Percentiles rank a stretch among this genome's conserved stretches.
Conservation (phyloP, 2,113 vertebrate genomes). For the Oncorhynchus nerka region DNA sequence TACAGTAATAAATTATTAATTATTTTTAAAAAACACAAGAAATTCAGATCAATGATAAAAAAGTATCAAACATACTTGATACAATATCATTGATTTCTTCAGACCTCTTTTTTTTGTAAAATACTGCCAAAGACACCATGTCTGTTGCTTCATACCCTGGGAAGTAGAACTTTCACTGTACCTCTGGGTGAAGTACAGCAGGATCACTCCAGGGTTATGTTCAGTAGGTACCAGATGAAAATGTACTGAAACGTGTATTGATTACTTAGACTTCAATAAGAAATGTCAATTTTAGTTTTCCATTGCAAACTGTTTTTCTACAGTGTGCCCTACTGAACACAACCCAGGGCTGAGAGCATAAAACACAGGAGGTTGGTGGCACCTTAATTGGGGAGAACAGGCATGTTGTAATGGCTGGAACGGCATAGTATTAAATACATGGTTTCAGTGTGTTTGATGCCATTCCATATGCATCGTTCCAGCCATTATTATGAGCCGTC, state of each 20-base stretch:
- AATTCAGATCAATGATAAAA: conserved; percentile 65
- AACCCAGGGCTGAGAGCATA: too few species aligned
- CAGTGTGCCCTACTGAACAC: neutral
- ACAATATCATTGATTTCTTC: conserved; percentile 46
- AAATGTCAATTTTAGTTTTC: too few species aligned
- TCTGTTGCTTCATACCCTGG: conserved; percentile 35
- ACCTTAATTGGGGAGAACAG: too few species aligned
- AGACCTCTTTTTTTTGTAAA: conserved; percentile 22
- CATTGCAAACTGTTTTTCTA: neutral
- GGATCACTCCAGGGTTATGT: neutral
- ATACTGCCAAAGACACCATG: conserved; percentile 16
- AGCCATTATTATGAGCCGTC: too few species aligned
- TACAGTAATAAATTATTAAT: conserved; percentile 70
- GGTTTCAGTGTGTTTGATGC: too few species aligned
- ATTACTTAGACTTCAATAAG: too few species aligned
- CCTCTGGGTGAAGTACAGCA: neutral
- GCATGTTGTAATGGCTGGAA: too few species aligned
- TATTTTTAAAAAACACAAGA: conserved; percentile 61
- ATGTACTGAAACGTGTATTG: too few species aligned
- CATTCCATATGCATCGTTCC: too few species aligned
- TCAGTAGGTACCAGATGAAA: too few species aligned
- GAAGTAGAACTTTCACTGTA: neutral
- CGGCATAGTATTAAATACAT: too few species aligned
- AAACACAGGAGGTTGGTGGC: too few species aligned
- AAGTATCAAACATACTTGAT: conserved; percentile 66